Evolutionary conservation across 2,888 invertebrate genomes (phyloP), one percentile per base, ranked within the genome.

Genomic region (Drosophila melanosoma): DNA sequence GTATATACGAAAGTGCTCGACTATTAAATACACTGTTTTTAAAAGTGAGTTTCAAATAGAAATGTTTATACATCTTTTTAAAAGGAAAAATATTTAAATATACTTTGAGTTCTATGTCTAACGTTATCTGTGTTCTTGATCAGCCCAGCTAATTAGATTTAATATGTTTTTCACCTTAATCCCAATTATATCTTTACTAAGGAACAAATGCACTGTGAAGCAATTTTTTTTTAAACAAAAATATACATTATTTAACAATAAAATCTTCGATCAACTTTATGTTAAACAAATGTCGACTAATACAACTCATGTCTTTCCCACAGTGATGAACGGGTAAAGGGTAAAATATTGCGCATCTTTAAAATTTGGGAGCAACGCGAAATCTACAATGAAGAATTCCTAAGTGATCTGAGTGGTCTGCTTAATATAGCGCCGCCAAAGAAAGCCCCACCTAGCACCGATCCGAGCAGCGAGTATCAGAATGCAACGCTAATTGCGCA

Each of bases 311-410:
- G 2, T 15, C 58, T 42, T 92, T 29, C 3, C 4, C 92, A 35
- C 93, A 97, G 97, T 84, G 98, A 98, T 93, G 97, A 97, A 77
- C 96, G 97, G 92, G 98, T 99, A 1, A 96, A 97, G 82, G 95
- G 96, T 72, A 97, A 97, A 92, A 96, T 99, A 62, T 94, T 97
- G 62, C 94, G 99, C 70, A 98, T 99, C 86, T 98, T 99, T 91
- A 97, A 97, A 92, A 99, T 99, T 82, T 99, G 99, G 99, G 97
- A 97, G 92, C 98, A 99, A 91, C 95, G 99, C 80, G 96, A 95
- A 53, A 96, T 99, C 23, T 99, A 98, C 92, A 97, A 97, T 92
- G 96, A 97, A 87, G 97, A 97, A 90, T 98, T 98, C 91, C 95
- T 99, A 33, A 95, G 97, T 17, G 98, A 98, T 93, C 94, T 99